Evolutionary conservation across 2,797 vertebrate species (phyloP).

Genomic region (Gallinago stenura): DNA sequence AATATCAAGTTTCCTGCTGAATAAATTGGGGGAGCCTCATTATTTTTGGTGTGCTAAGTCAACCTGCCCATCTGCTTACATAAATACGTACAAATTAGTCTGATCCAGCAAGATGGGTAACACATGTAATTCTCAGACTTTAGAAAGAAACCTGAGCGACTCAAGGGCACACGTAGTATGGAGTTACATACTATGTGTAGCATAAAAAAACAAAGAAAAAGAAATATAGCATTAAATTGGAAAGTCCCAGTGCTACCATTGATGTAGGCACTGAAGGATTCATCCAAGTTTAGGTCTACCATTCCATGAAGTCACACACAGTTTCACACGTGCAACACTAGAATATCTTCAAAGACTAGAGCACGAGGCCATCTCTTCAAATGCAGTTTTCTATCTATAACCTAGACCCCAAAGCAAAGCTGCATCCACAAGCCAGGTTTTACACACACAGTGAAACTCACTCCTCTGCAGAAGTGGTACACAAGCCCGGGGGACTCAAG

Average conservation of each 20-base stretch:
- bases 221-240: background rate
- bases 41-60: constrained; percentile 36
- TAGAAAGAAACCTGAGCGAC: background rate
- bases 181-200: background rate
- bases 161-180: background rate
- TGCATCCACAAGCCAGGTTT: background rate
- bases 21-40: constrained; percentile 34
- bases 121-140: constrained; percentile 6
- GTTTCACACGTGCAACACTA: background rate
- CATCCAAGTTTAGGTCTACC: background rate
- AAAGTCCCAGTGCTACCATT: background rate
- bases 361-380: background rate
- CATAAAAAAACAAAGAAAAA: background rate
- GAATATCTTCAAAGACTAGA: rapidly evolving
- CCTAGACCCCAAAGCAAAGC: background rate
- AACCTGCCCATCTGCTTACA: background rate
- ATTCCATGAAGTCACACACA: background rate
- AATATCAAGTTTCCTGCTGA: constrained; percentile 34
- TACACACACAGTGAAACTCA: background rate
- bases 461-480: background rate
- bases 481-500: background rate
- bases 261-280: background rate
- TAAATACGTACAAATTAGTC: constrained; percentile 3
- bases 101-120: constrained; percentile 27
- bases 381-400: background rate